Percentiles rank a stretch among this genome's conserved stretches.
These are phyloP conservation scores for Sclerurus mexicanus DNA, from an alignment of 2,113 vertebrate genomes.

Conservation along the genomic window DNA sequence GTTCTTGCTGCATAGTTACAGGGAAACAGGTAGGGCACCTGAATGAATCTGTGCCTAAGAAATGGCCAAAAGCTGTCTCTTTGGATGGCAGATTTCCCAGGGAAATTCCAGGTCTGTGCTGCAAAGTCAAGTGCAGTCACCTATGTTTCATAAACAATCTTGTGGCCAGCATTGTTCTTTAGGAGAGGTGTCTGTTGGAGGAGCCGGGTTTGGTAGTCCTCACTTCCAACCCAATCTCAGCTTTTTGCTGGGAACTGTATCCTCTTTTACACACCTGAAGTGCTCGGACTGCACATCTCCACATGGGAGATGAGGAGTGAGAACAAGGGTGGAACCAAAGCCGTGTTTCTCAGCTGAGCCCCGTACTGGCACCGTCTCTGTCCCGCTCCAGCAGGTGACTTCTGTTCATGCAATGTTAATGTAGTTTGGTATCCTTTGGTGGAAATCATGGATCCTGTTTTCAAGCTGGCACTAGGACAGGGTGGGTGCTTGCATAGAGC, in stretches of 20 bases:
- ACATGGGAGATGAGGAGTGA: not conserved
- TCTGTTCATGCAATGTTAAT: rapidly evolving
- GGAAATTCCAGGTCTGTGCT: not conserved
- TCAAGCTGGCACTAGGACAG: not conserved
- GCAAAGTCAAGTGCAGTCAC: not conserved
- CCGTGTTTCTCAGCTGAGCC: rapidly evolving
- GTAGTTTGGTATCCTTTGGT: not conserved
- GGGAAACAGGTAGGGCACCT: not conserved
- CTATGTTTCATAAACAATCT: not conserved
- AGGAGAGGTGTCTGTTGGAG: not conserved
- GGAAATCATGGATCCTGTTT: not conserved
- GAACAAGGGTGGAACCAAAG: not conserved
- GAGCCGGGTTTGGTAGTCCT: not conserved
- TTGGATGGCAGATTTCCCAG: not conserved
- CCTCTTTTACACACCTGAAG: not conserved
- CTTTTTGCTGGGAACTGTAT: not conserved
- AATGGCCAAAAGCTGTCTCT: not conserved
- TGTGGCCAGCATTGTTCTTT: not conserved
- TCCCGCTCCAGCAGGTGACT: not conserved
- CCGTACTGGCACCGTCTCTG: not conserved
- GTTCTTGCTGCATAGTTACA: not conserved
- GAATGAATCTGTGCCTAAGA: not conserved
- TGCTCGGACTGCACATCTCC: not conserved
- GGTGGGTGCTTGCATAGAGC: not conserved
- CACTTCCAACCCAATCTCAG: not conserved